Percentiles rank a stretch among this genome's conserved stretches.
These are phyloP conservation scores for Trididemnum clinides DNA, from an alignment of 23 tunicate genomes.

Conservation along the genomic window DNA sequence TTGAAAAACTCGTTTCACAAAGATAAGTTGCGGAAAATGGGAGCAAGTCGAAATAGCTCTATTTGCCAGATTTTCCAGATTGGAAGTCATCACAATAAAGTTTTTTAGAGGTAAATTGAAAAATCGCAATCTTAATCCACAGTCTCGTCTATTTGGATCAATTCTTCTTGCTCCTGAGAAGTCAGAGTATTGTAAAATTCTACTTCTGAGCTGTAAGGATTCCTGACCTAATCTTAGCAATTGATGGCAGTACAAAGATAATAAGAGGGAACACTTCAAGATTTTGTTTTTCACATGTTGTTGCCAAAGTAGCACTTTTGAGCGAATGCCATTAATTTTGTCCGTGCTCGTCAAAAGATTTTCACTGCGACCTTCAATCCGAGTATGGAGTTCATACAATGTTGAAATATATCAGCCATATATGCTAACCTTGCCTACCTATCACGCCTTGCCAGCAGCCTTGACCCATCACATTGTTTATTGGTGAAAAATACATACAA, in stretches of 20 bases:
- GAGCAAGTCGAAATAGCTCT: slow-evolving; percentile 32
- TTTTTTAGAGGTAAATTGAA: slow-evolving; percentile 11
- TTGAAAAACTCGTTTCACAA: slow-evolving; percentile 41
- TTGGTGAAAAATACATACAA: slow-evolving; percentile 15
- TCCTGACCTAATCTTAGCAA: background rate
- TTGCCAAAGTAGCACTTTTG: too few species aligned
- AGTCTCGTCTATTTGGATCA: background rate
- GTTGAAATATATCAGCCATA: slow-evolving; percentile 39
- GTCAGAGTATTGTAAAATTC: background rate
- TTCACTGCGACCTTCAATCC: slow-evolving; percentile 4
- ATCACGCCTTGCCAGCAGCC: slow-evolving; percentile 40
- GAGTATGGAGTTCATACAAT: slow-evolving; percentile 3
- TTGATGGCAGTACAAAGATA: background rate
- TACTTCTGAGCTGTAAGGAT: background rate
- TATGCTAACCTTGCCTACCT: slow-evolving; percentile 46
- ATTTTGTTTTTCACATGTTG: too few species aligned
- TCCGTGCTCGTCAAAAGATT: too few species aligned
- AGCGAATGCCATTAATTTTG: too few species aligned
- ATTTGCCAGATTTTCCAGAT: slow-evolving; percentile 26
- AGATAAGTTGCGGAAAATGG: slow-evolving; percentile 46
- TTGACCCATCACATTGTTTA: background rate
- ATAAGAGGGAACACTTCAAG: background rate
- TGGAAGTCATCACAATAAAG: slow-evolving; percentile 28
- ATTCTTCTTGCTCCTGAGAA: slow-evolving; percentile 23
- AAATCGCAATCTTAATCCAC: slow-evolving; percentile 29